A percentile compares a stretch with the other conserved stretches of the same genome.
These are phyloP conservation scores for Babylonia areolata DNA, from an alignment of 1,140 invertebrate genomes.

Conservation along the genomic window DNA sequence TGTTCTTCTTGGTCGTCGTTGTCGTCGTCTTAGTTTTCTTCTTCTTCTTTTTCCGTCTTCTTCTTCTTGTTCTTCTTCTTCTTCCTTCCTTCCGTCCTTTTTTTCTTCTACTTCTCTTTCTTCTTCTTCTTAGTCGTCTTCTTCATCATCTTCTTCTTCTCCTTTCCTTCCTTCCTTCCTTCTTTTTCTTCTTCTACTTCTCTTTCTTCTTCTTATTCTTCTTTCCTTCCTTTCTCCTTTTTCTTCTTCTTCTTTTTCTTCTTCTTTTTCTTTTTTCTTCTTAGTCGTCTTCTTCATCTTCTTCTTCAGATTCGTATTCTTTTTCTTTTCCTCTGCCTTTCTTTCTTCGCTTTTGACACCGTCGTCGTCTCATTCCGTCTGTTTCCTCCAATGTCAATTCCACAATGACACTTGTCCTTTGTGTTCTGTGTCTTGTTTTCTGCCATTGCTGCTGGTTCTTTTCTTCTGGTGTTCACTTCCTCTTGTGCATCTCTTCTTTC, in stretches of 20 bases:
- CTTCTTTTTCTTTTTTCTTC: not conserved
- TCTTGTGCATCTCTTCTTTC: no score
- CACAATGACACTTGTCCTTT: no score
- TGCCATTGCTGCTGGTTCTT: no score
- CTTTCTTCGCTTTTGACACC: no score
- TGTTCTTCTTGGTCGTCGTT: no score
- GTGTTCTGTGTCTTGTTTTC: no score
- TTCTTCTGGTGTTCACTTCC: no score
- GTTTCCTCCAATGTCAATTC: no score
- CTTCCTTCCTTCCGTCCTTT: no score
- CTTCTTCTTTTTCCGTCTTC: not conserved
- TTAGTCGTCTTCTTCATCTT: not conserved
- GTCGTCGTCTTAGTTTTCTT: not conserved
- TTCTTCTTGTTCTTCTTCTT: not conserved
- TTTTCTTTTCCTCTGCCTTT: not conserved
- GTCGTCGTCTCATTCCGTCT: no score
- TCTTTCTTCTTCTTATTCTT: not conserved
- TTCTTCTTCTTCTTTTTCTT: not conserved
- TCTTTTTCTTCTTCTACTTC: not conserved
- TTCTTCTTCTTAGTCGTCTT: conserved; percentile 14
- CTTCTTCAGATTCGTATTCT: not conserved
- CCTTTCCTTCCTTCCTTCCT: not conserved
- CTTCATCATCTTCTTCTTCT: conserved; percentile 2
- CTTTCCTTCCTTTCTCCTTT: not conserved
- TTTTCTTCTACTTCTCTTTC: not conserved